phyloP scores from a whole-genome alignment of 1,140 invertebrate species.

The Heliconius melpomene region DNA sequence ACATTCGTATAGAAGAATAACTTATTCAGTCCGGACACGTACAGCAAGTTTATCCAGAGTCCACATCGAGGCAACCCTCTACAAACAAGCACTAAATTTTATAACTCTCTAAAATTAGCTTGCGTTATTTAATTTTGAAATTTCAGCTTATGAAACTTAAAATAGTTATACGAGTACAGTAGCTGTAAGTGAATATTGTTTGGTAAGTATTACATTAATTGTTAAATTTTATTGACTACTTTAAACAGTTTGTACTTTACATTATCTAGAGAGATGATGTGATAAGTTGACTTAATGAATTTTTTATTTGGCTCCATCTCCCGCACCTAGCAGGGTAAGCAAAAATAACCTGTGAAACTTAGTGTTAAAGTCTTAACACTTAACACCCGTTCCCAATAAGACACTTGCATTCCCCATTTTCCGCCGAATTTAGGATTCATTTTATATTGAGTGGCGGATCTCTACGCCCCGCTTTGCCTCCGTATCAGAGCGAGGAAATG shows the following conservation, averaged over 20 bases:
- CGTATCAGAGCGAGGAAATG: too few species aligned
- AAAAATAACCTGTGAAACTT: too few species aligned
- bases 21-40: constrained; percentile 2
- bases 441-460: too few species aligned
- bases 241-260: not conserved
- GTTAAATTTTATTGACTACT: not conserved
- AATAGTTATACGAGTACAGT: not conserved
- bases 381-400: too few species aligned
- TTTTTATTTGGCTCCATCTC: too few species aligned
- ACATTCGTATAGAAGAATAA: not conserved
- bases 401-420: too few species aligned
- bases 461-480: too few species aligned
- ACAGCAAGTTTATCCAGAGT: not conserved
- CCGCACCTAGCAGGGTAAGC: too few species aligned
- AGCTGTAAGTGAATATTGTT: not conserved
- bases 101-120: constrained; percentile 6
- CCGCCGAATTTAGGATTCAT: too few species aligned
- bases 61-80: not conserved
- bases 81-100: not conserved
- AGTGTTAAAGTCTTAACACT: too few species aligned
- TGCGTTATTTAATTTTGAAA: constrained; percentile 4
- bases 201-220: not conserved
- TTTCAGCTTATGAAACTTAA: not conserved
- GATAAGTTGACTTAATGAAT: too few species aligned
- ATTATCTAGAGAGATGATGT: not conserved